Evolutionary conservation across 1,140 invertebrate species (phyloP).

Genomic region (Hylaeus volcanicus): DNA sequence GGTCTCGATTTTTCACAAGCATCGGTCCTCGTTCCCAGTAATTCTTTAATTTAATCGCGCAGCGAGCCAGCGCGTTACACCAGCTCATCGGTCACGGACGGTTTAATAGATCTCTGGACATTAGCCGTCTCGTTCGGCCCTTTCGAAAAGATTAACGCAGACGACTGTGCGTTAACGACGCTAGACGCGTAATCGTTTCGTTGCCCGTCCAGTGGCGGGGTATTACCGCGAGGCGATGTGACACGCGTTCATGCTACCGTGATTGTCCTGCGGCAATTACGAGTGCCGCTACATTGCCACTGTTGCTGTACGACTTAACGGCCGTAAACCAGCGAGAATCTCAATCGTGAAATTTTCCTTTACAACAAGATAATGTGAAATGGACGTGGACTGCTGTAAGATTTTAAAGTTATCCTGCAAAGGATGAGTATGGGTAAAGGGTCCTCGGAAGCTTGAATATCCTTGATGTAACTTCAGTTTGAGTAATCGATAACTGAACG

Average conservation of each 20-base stretch:
- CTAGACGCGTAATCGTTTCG: conserved; percentile 50
- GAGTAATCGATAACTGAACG: too few species aligned
- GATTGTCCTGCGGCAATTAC: conserved; percentile 36
- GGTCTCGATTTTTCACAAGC: conserved; percentile 37
- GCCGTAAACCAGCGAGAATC: background rate
- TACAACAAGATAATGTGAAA: too few species aligned
- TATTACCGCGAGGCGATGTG: conserved; percentile 2
- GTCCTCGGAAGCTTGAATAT: too few species aligned
- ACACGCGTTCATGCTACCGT: conserved; percentile 36
- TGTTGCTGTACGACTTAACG: background rate
- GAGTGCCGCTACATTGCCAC: background rate
- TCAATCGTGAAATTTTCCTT: background rate
- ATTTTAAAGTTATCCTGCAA: too few species aligned
- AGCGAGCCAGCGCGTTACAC: conserved; percentile 37
- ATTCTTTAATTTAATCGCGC: conserved; percentile 51
- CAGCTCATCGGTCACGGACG: conserved; percentile 40
- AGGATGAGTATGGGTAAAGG: too few species aligned
- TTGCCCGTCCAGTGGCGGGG: conserved; percentile 19
- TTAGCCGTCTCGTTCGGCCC: conserved; percentile 44
- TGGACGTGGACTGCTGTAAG: too few species aligned
- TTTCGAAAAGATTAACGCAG: conserved; percentile 52
- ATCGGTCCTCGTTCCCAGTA: conserved; percentile 26
- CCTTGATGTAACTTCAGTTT: too few species aligned
- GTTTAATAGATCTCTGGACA: conserved; percentile 55
- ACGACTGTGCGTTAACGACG: conserved; percentile 31